Percentiles rank a stretch among this genome's conserved stretches.
Evolutionary conservation across 2,888 invertebrate species (phyloP).

Genomic region (Lepeophtheirus nordmannii): DNA sequence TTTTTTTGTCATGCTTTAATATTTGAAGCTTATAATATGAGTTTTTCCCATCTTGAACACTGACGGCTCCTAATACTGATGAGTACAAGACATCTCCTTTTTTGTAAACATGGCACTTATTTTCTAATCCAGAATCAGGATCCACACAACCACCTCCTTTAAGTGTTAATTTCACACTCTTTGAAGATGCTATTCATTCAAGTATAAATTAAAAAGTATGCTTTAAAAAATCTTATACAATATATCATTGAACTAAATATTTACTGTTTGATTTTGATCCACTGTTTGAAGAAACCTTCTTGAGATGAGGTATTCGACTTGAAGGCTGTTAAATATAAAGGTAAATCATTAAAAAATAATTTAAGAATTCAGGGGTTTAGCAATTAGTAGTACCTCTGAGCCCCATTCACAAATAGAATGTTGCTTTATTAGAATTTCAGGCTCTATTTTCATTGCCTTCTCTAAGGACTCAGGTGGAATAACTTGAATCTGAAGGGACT

Average conservation of each 20-base stretch:
- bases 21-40: conserved; percentile 89
- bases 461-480: conserved; percentile 9
- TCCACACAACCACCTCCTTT: conserved; percentile 82
- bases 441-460: conserved; percentile 12
- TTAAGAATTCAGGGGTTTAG: not conserved
- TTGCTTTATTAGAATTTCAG: conserved; percentile 29
- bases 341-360: not conserved
- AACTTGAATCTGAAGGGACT: conserved; percentile 13
- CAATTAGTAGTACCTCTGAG: conserved; percentile 32
- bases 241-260: not conserved
- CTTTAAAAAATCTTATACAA: not conserved
- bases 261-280: not conserved
- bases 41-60: conserved; percentile 71
- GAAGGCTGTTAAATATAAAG: not conserved
- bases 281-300: not conserved
- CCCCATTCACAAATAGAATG: conserved; percentile 35
- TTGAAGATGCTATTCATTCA: conserved; percentile 29
- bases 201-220: conserved; percentile 32
- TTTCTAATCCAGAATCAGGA: conserved; percentile 65
- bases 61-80: conserved; percentile 66
- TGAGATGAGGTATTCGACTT: not conserved
- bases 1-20: conserved; percentile 51
- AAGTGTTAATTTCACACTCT: conserved; percentile 49
- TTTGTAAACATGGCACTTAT: conserved; percentile 40
- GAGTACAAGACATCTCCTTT: conserved; percentile 48